Evolutionary conservation across 2,888 invertebrate species (phyloP), one percentile per base, ranked within the genome.

Genomic region (Koerneria pararmatus): DNA sequence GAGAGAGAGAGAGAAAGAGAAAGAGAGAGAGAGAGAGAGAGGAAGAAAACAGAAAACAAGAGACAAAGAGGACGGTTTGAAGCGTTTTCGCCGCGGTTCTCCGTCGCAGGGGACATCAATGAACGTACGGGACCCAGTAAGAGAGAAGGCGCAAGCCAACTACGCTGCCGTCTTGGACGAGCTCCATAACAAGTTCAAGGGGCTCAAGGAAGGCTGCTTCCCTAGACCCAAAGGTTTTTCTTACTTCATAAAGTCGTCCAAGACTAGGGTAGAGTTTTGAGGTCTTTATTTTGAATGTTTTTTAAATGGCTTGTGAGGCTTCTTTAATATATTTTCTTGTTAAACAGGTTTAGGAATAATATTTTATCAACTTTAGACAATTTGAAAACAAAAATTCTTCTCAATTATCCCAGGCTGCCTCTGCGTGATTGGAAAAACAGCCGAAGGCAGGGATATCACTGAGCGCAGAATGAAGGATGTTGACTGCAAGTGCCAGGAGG

Each of bases 121-220:
- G 32, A 75, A 75, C 37, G 75, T 75, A 32, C 71, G 75, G 5
- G 76, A 76, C 59, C 76, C 77, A 11, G 72, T 78, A n/a, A 63
- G 63, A 29, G 63, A 63, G 41, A 53, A 63, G 63, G 63, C 63
- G 27, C 57, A 78, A 62, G 78, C 78, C 67, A 81, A 81, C 72
- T 81, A 81, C 68, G 76, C 74, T 5, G 78, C 78, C n/a, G 81
- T 81, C 29, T 66, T 81, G 34, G 74, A 80, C 57, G 81, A 81
- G 72, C 63, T 81, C 49, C 76, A 80, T 65, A 73, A 80, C 69
- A 81, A 81, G 71, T 81, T 81, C 76, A 74, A 75, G 66, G 81
- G 81, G 63, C 69, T 81, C 31, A 76, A 77, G 57, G 79, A 82
- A 62, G 79, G 80, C 41, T 80, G 75, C 67, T 81, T 74, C 74